Evolutionary conservation across 2,113 vertebrate species (phyloP).

Genomic region (Takifugu flavidus): DNA sequence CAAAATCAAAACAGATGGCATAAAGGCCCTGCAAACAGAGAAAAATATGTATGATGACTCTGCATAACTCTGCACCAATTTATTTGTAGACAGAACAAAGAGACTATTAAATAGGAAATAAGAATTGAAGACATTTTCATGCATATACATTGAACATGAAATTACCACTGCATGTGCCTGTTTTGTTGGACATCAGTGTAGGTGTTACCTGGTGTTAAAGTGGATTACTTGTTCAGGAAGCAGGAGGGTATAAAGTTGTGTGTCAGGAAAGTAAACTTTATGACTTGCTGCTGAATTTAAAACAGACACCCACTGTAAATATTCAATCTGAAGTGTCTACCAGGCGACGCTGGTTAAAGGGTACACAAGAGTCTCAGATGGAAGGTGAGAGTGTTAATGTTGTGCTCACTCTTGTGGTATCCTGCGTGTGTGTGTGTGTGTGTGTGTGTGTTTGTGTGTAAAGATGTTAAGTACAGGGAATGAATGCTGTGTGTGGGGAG

Average conservation of each 20-base stretch:
- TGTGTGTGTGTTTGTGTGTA: constrained; percentile 19
- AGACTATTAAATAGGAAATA: no score
- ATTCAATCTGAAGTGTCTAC: constrained; percentile 21
- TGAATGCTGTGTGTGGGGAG: constrained; percentile 43
- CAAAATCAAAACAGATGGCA: no score
- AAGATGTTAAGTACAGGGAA: constrained; percentile 72
- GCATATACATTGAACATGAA: no score
- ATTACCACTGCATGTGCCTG: neutral
- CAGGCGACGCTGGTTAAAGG: constrained; percentile 8
- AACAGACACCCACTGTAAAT: constrained; percentile 27
- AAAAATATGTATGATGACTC: no score
- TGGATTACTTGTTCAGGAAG: constrained; percentile 64
- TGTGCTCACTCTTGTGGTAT: constrained; percentile 21
- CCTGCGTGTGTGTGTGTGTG: constrained; percentile 18
- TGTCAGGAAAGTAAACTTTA: constrained; percentile 21
- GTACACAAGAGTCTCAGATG: constrained; percentile 37
- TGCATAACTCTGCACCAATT: no score
- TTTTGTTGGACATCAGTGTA: neutral
- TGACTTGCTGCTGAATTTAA: constrained; percentile 11
- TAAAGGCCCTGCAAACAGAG: no score
- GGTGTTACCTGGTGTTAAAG: constrained; percentile 45
- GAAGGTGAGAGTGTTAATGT: constrained; percentile 57
- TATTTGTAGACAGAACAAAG: no score
- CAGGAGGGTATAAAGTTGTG: constrained; percentile 16
- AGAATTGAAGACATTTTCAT: no score